These are phyloP conservation scores for Etheostoma cragini DNA, from an alignment of 2,113 vertebrate genomes.

Conservation along the genomic window DNA sequence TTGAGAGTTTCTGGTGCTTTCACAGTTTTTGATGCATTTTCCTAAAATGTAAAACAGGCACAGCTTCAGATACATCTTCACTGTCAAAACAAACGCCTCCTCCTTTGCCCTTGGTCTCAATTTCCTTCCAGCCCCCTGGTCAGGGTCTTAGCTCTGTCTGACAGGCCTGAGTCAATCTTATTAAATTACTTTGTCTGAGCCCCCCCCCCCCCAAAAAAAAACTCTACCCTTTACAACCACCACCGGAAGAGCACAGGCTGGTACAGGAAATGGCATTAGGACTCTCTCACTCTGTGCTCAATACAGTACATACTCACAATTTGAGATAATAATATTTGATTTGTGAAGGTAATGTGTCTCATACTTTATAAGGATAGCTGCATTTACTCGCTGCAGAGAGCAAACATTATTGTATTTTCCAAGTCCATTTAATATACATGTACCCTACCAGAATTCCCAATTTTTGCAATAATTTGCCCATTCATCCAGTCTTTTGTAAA, in stretches of 20 bases:
- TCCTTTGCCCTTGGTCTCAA: neutral
- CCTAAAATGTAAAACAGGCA: neutral
- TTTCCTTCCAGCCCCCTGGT: constrained; percentile 25
- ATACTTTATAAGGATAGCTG: neutral
- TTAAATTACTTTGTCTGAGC: constrained; percentile 57
- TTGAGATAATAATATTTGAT: neutral
- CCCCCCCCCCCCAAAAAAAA: no score
- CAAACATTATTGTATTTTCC: neutral
- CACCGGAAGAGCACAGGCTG: neutral
- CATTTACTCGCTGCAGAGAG: neutral
- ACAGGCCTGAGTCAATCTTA: constrained; percentile 42
- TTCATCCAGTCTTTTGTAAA: no score
- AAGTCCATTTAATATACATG: no score
- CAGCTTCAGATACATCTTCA: neutral
- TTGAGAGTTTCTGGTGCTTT: neutral
- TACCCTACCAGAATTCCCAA: no score
- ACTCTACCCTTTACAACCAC: neutral
- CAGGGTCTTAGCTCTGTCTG: constrained; percentile 36
- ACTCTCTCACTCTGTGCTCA: neutral
- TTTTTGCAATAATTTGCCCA: no score
- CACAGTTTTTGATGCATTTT: neutral
- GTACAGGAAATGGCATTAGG: neutral
- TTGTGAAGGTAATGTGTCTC: neutral
- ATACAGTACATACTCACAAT: neutral
- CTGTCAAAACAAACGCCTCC: neutral